phyloP scores from a whole-genome alignment of 2,888 invertebrate genomes.

The Micropterix aruncella region DNA sequence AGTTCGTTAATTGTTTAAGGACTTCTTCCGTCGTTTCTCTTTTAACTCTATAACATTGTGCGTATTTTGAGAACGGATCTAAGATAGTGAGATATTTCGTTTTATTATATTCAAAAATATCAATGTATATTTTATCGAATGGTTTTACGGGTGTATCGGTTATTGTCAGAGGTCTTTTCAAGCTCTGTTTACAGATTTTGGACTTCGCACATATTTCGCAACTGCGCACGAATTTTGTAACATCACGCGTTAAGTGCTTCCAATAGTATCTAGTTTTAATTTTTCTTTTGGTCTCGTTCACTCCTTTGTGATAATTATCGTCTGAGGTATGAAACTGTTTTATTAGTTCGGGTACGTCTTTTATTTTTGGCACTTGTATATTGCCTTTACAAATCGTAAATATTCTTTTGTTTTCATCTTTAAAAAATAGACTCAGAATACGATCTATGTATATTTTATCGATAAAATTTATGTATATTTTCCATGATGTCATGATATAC shows the following conservation, averaged over 20 bases:
- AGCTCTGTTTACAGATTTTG: background rate
- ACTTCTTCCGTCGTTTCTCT: background rate
- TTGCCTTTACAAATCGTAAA: background rate
- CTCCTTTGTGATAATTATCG: background rate
- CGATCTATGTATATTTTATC: background rate
- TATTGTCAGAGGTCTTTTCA: background rate
- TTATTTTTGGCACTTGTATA: background rate
- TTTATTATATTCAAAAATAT: background rate
- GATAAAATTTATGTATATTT: background rate
- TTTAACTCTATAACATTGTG: background rate
- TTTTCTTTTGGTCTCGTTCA: background rate
- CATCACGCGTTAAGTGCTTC: background rate
- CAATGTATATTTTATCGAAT: background rate
- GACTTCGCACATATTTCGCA: background rate
- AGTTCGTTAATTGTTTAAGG: background rate
- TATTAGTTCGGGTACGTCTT: too few species aligned
- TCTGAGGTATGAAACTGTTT: background rate
- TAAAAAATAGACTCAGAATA: background rate
- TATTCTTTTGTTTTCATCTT: background rate
- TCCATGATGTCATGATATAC: background rate
- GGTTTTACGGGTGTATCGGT: background rate
- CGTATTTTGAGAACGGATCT: constrained; percentile 1
- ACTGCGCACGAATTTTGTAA: background rate
- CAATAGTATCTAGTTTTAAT: background rate
- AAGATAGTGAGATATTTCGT: background rate